Base-by-base conservation (phyloP, 2,797 vertebrate species). In the Limnodromus scolopaceus region DNA sequence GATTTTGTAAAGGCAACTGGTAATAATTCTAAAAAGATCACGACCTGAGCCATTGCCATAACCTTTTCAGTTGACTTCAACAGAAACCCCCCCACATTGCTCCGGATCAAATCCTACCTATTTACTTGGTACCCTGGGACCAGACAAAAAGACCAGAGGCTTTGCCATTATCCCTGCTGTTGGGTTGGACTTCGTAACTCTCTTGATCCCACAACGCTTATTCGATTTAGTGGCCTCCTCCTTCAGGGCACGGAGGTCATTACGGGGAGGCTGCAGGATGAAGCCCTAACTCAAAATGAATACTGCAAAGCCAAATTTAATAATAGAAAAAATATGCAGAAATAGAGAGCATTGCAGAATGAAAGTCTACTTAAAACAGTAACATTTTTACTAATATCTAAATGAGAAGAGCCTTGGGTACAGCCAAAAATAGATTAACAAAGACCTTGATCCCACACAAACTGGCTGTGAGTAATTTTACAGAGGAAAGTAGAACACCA, bases 391-490 rank as follows among this genome's bases (percentile, higher is more conserved):
- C 84, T 93, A 96, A 95, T 87, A 95, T 16, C 84, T 87, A 93
- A 96, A 91, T 49, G 68, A 92, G 75, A 92, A 79, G 65, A 87
- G 93, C 60, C 80, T 91, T 85, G 28, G 49, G 81, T 72, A 91
- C 23, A 80, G 71, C 75, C 81, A 94, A 90, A 93, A 94, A 94
- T 79, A 93, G 83, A 86, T 79, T 69, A 92, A 77, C 74, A 79
- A 91, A 91, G 96, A 79, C 84, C 94, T 61, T 84, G 84, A 95
- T 93, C 93, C 96, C 90, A 94, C 94, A 96, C 81, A 92, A 84
- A 85, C 61, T 78, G 84, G 30, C 75, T 95, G 57, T 74, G 80
- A 95, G 95, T 95, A 96, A 97, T 93, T 93, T 96, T 92, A 93
- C 84, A 85, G 68, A 83, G 88, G 64, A 75, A 95, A 97, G 90